Evolutionary conservation across 1,140 invertebrate genomes (phyloP).

Genomic region (Hydropsyche tenuis): DNA sequence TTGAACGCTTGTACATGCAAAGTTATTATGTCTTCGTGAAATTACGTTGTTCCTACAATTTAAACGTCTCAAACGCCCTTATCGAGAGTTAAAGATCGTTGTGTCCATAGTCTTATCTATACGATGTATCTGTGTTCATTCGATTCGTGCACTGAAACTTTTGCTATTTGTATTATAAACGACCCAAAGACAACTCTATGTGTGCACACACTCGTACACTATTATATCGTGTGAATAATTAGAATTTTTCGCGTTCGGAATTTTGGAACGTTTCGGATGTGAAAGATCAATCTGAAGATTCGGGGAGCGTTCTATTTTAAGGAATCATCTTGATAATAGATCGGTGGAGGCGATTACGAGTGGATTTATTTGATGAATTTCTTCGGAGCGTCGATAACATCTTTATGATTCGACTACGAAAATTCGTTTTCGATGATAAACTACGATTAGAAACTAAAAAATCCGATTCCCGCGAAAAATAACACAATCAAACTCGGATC

Average conservation of each 20-base stretch:
- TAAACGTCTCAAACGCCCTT: slow-evolving; percentile 36
- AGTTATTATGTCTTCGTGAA: slow-evolving; percentile 31
- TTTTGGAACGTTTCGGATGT: background rate
- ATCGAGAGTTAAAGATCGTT: slow-evolving; percentile 32
- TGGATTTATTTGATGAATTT: slow-evolving; percentile 18
- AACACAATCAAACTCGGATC: too few species aligned
- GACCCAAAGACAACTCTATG: slow-evolving; percentile 18
- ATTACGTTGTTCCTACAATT: slow-evolving; percentile 37
- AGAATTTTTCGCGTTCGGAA: background rate
- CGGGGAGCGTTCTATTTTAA: background rate
- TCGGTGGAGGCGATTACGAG: background rate
- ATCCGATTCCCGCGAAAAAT: too few species aligned
- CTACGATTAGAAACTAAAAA: too few species aligned
- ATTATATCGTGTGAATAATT: background rate
- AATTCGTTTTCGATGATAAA: too few species aligned
- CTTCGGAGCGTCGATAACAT: background rate
- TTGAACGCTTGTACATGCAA: background rate
- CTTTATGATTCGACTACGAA: too few species aligned
- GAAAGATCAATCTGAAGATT: background rate
- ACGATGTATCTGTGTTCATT: slow-evolving; percentile 40
- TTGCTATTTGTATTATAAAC: slow-evolving; percentile 38
- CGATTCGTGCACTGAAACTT: slow-evolving; percentile 40
- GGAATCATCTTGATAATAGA: slow-evolving; percentile 5
- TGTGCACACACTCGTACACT: background rate
- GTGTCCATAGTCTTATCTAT: slow-evolving; percentile 35